Conservation (phyloP, 2,113 vertebrate species). For the Hydropotes inermis region DNA sequence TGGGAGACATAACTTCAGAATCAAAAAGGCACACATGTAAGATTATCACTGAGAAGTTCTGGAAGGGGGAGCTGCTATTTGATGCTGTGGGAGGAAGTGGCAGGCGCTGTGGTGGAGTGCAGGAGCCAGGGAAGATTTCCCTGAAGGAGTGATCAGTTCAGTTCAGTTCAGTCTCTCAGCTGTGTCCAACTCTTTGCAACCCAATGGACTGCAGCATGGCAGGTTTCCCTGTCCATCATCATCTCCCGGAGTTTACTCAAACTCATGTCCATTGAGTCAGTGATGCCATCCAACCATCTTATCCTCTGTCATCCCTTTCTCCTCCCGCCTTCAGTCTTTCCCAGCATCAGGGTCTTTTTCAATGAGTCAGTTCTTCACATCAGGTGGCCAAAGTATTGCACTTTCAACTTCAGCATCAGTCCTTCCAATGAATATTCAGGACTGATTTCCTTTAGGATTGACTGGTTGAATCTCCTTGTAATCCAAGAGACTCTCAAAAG, state of each 20-base stretch:
- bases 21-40: not conserved
- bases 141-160: not conserved
- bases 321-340: not conserved
- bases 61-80: too few species aligned
- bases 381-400: not conserved
- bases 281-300: not conserved
- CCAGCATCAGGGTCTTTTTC: not conserved
- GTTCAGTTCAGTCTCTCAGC: not conserved
- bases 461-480: not conserved
- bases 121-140: not conserved
- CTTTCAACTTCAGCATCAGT: not conserved
- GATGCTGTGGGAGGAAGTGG: too few species aligned
- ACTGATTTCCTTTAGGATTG: not conserved
- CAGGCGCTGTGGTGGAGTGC: not conserved
- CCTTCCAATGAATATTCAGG: not conserved
- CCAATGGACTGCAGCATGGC: accelerated
- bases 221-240: not conserved
- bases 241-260: not conserved
- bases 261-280: accelerated
- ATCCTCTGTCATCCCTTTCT: not conserved
- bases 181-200: not conserved
- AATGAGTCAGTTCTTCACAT: not conserved
- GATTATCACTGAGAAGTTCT: not conserved
- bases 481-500: not conserved
- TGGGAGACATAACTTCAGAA: not conserved